Evolutionary conservation across 2,888 invertebrate genomes (phyloP), one percentile per base, ranked within the genome.

Genomic region (Branchipolynoe longqiensis): DNA sequence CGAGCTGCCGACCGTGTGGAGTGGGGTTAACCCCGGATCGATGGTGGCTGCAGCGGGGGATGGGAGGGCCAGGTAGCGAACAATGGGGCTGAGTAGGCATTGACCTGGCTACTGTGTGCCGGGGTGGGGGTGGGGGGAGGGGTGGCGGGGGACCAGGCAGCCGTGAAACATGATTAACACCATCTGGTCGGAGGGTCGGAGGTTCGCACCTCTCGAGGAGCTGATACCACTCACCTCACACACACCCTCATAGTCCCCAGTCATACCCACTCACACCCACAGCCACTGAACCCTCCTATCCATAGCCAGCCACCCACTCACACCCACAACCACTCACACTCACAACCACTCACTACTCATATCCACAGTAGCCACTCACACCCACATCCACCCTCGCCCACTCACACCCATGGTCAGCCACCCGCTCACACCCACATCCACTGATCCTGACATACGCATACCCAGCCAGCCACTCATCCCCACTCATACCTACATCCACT

Each of bases 121-220:
- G 22, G 36, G 38, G 38, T 69, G 36, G 38, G 22, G 33, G 22
- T 22, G 69, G 36, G 36, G 33, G 69, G 69, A 69, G 38, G 69
- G 33, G 18, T 12, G 69, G 58, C 3, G 36, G 38, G 8, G 18
- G 69, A 38, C 36, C 38, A 25, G 38, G 22, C 36, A 38, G 36
- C 36, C 69, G 69, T 69, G 69, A 69, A 69, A 69, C 36, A n/a
- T 69, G 69, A 69, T 69, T 69, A 69, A 69, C 33, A n/a, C 14
- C 69, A 69, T 69, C 36, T 69, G 69, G 12, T 12, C 8, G 12
- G 36, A 14, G 6, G 38, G 18, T 1, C 14, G 36, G 4, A 38
- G 1, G 33, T 69, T 69, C 69, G 22, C 69, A 69, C 69, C 69
- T 69, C 38, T 38, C 56, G 22, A 3, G 22, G 1, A 56, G 56